Evolutionary conservation across 2,113 vertebrate genomes (phyloP).

Genomic region (Rhynchopsitta pachyrhyncha): DNA sequence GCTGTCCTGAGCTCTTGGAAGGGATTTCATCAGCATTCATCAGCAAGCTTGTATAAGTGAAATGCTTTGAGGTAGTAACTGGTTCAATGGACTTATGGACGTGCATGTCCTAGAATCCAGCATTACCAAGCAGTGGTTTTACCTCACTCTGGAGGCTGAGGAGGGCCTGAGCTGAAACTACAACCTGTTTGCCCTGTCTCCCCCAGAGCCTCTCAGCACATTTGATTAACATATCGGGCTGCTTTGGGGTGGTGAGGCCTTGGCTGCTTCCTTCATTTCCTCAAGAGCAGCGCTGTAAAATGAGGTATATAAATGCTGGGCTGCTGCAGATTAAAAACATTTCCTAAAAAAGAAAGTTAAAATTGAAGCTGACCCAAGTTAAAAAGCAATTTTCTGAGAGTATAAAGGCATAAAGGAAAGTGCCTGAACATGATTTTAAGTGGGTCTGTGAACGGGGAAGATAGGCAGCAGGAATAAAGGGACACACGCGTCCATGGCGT

Average conservation of each 20-base stretch:
- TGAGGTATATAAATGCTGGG: constrained; percentile 28
- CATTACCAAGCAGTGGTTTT: background rate
- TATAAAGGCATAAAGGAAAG: constrained; percentile 59
- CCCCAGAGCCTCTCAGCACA: accelerated
- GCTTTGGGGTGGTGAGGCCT: background rate
- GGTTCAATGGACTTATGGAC: background rate
- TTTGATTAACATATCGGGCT: background rate
- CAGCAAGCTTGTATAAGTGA: background rate
- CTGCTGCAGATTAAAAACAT: constrained; percentile 50
- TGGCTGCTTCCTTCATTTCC: constrained; percentile 19
- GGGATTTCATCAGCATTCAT: background rate
- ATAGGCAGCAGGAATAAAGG: constrained; percentile 30
- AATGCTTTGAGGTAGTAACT: background rate
- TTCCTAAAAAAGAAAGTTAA: constrained; percentile 59
- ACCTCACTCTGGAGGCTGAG: background rate
- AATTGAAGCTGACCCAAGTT: constrained; percentile 65
- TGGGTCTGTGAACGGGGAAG: constrained; percentile 21
- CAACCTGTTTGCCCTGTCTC: background rate
- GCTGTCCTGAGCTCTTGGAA: background rate
- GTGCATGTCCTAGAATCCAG: accelerated
- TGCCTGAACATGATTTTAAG: constrained; percentile 59
- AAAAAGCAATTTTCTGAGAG: constrained; percentile 70
- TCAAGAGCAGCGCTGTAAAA: background rate
- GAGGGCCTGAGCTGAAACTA: background rate
- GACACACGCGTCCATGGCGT: background rate